These are phyloP conservation scores for Acrobasis consociella DNA, from an alignment of 2,888 invertebrate genomes.

Conservation along the genomic window DNA sequence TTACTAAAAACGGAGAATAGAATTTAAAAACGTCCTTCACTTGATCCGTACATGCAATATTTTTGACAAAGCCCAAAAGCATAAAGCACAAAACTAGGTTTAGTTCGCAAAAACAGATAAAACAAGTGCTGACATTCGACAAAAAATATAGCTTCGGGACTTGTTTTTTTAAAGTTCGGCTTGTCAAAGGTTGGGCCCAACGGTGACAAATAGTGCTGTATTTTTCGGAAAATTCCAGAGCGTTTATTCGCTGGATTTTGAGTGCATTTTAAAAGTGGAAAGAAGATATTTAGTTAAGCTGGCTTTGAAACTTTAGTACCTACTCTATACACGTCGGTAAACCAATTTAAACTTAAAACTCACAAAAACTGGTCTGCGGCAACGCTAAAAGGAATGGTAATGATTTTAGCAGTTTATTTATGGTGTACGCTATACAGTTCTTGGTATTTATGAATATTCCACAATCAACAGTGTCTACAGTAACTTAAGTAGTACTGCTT, in stretches of 20 bases:
- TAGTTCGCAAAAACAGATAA: conserved; percentile 15
- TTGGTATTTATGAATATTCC: too few relatives aligned
- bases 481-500: too few relatives aligned
- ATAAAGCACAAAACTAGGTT: conserved; percentile 7
- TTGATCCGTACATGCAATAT: conserved; percentile 16
- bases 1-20: too few relatives aligned
- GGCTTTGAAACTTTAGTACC: not conserved
- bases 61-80: conserved; percentile 8
- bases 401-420: too few relatives aligned
- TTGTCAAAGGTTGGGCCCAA: conserved; percentile 8
- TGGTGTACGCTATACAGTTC: too few relatives aligned
- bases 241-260: not conserved
- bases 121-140: conserved; percentile 12
- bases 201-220: conserved; percentile 9
- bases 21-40: not conserved
- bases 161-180: conserved; percentile 13
- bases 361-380: too few relatives aligned
- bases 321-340: too few relatives aligned
- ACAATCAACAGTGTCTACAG: too few relatives aligned
- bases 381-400: too few relatives aligned
- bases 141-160: conserved; percentile 15
- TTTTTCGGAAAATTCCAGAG: conserved; percentile 6
- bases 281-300: not conserved
- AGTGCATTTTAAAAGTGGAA: conserved; percentile 1
- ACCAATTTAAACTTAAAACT: too few relatives aligned